phyloP scores from a whole-genome alignment of 2,888 invertebrate genomes.

The Esperia sulphurella region DNA sequence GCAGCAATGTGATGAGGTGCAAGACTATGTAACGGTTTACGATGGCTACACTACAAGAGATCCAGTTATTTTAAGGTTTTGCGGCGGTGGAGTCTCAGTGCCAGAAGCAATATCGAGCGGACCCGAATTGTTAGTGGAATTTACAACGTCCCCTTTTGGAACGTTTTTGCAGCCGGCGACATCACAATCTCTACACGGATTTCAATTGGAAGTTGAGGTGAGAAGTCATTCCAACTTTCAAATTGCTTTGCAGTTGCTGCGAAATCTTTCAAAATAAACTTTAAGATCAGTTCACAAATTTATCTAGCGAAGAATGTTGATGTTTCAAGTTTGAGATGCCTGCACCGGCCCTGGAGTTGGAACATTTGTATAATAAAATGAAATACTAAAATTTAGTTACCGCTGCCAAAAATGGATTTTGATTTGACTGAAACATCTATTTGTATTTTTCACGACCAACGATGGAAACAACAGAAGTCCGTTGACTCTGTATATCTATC shows the following conservation, averaged over 20 bases:
- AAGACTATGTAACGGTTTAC: slow-evolving; percentile 93
- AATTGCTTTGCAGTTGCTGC: slow-evolving; percentile 1
- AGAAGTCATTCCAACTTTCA: slow-evolving; percentile 16
- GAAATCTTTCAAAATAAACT: neutral
- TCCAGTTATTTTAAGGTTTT: slow-evolving; percentile 92
- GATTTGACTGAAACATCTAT: too few relatives aligned
- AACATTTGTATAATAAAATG: too few relatives aligned
- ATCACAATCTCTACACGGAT: slow-evolving; percentile 89
- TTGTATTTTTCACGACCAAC: too few relatives aligned
- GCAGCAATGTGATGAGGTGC: slow-evolving; percentile 92
- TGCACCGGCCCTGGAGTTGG: too few relatives aligned
- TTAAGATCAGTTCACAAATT: neutral
- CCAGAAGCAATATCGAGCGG: slow-evolving; percentile 93
- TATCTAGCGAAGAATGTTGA: too few relatives aligned
- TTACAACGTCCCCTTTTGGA: slow-evolving; percentile 93
- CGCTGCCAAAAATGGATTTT: too few relatives aligned
- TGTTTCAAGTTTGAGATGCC: too few relatives aligned
- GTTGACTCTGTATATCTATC: too few relatives aligned
- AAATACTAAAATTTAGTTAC: too few relatives aligned
- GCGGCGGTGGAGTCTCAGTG: slow-evolving; percentile 92
- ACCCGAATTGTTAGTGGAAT: slow-evolving; percentile 92
- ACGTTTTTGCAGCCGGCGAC: slow-evolving; percentile 91
- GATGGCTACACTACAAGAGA: slow-evolving; percentile 93
- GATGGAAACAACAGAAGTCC: too few relatives aligned
- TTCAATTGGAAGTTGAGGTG: slow-evolving; percentile 90